A percentile compares a stretch with the other conserved stretches of the same genome.
These are phyloP conservation scores for Hylaeus volcanicus DNA, from an alignment of 1,140 invertebrate genomes.

Conservation along the genomic window DNA sequence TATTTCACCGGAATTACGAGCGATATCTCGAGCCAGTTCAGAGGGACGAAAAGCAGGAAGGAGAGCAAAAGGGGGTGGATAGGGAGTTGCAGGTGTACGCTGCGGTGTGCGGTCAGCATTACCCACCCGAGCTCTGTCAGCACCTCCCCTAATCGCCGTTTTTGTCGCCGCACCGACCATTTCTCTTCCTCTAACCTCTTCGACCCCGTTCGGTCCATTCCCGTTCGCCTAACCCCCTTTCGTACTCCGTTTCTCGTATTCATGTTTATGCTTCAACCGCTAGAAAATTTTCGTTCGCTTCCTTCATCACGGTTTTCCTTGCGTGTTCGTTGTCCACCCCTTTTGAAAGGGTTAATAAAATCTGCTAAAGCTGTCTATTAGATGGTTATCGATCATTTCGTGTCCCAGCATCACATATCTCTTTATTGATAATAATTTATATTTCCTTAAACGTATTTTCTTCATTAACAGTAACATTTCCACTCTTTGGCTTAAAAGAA, in stretches of 20 bases:
- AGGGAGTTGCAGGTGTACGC: slow-evolving; percentile 58
- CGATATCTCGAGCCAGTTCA: slow-evolving; percentile 43
- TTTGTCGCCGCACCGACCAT: slow-evolving; percentile 62
- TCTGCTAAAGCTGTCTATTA: too few relatives aligned
- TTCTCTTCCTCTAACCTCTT: slow-evolving; percentile 56
- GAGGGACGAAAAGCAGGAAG: not conserved
- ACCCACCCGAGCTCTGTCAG: slow-evolving; percentile 65
- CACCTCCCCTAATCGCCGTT: slow-evolving; percentile 70
- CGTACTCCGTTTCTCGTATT: slow-evolving; percentile 25
- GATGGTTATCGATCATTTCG: too few relatives aligned
- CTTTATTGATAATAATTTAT: too few relatives aligned
- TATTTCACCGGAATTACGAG: slow-evolving; percentile 59
- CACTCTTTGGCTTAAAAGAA: too few relatives aligned
- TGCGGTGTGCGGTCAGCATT: slow-evolving; percentile 67
- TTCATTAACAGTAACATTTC: too few relatives aligned
- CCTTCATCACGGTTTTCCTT: slow-evolving; percentile 28
- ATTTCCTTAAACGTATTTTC: too few relatives aligned
- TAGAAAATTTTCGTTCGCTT: slow-evolving; percentile 35
- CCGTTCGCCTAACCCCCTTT: not conserved
- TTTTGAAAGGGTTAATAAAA: too few relatives aligned
- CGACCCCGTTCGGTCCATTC: slow-evolving; percentile 35
- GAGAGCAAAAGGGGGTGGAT: not conserved
- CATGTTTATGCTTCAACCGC: slow-evolving; percentile 43
- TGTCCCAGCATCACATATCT: too few relatives aligned
- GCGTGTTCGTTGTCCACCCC: not conserved